phyloP scores from a whole-genome alignment of 2,888 invertebrate species.

The Iphiclides podalirius region DNA sequence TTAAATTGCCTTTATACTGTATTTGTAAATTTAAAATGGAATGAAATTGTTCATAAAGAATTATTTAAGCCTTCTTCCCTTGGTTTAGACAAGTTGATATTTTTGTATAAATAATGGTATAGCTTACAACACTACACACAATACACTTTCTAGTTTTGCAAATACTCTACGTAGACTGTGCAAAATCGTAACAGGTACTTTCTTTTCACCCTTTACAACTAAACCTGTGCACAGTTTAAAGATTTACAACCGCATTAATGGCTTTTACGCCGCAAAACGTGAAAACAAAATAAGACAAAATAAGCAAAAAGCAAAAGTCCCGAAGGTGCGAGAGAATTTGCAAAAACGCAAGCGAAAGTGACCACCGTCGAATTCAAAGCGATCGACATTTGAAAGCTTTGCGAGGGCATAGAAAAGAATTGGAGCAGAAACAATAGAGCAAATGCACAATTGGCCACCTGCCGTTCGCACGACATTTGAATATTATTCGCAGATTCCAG shows the following conservation, averaged over 20 bases:
- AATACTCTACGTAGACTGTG: conserved; percentile 35
- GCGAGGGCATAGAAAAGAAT: conserved; percentile 26
- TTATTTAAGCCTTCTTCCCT: too few species aligned
- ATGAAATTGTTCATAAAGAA: too few species aligned
- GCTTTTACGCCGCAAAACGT: conserved; percentile 49
- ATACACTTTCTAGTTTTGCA: conserved; percentile 18
- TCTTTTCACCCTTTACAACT: conserved; percentile 38
- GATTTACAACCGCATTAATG: conserved; percentile 64
- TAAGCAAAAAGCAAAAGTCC: conserved; percentile 41
- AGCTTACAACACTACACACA: conserved; percentile 5
- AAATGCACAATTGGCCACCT: conserved; percentile 62
- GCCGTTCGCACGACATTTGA: conserved; percentile 59
- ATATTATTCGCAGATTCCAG: conserved; percentile 66
- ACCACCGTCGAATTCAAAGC: conserved; percentile 38
- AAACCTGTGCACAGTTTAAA: conserved; percentile 30
- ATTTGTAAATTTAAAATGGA: too few species aligned
- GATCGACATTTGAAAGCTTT: conserved; percentile 27
- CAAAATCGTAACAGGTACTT: conserved; percentile 68
- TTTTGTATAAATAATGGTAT: conserved; percentile 2
- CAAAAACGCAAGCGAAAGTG: conserved; percentile 68
- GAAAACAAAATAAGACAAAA: conserved; percentile 49
- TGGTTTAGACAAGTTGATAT: too few species aligned
- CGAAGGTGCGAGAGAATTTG: conserved; percentile 55
- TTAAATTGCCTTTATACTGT: too few species aligned
- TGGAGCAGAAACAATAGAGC: conserved; percentile 39